Evolutionary conservation across 2,113 vertebrate species (phyloP), one percentile per base, ranked within the genome.

Genomic region (Heterotilapia buettikoferi): DNA sequence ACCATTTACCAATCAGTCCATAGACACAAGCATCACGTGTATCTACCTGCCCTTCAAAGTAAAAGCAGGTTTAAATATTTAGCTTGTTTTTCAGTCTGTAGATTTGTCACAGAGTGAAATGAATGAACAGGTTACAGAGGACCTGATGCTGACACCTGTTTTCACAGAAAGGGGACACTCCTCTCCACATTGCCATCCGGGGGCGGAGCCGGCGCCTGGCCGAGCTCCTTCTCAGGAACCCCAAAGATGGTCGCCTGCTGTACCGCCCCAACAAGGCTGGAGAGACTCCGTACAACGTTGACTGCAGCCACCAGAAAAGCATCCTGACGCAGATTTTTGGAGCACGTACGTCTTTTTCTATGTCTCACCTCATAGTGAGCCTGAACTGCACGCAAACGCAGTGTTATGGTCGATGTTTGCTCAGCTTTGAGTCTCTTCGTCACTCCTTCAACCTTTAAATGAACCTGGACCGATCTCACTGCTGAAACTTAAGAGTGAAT

Each of bases 281-380:
- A 31, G 99, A 99, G 95, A 99, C 98, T 2, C 99, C 99, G 2
- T 99, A 99, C 96, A 99, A 99, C 94, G 98, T 99, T 45, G 99
- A 99, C 96, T 99, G 98, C 91, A 98, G 97, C 92, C 99, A 99
- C 92, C 99, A 99, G 96, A 99, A 99, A 93, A 99, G 98, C 93
- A 99, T 99, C 95, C 97, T 99, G 83, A 99, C 99, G 0, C 99
- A 99, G 91, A 99, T 99, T 95, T 99, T 99, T 89, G 99, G 99
- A 92, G 99, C 98, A 47, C 97, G 99, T 99, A 95, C 95, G 98
- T 93, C 7, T 9, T 21, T 83, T 18, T 29, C 7, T 45, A 29
- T 4, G 43, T 19, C 52, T 50, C 29, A 24, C 59, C 14, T 52
- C n/a, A 31, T 29, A 29, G 4, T 61, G 10, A 31, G 21, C 14